A percentile compares a stretch with the other conserved stretches of the same genome.
Conservation (phyloP, 2,113 vertebrate species). For the Cygnus atratus region DNA sequence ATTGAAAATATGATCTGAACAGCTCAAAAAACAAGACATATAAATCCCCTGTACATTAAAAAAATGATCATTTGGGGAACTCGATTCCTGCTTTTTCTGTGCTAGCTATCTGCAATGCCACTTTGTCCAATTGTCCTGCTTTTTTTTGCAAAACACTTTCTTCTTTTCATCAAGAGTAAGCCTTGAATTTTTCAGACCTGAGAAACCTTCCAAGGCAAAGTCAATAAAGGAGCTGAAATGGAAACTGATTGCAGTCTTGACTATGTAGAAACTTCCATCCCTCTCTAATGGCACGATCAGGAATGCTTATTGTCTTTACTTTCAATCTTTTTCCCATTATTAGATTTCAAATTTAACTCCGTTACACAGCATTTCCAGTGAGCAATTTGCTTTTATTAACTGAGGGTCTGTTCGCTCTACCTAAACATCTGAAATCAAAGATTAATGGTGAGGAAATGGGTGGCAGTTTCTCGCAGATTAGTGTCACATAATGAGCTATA, state of each 20-base stretch:
- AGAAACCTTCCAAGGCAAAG: neutral
- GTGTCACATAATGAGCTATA: neutral
- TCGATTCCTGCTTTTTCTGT: neutral
- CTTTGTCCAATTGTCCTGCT: neutral
- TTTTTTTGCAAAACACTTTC: neutral
- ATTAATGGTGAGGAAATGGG: conserved; percentile 2
- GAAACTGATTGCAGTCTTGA: conserved; percentile 12
- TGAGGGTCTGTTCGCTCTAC: neutral
- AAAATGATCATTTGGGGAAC: neutral
- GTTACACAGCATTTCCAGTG: neutral
- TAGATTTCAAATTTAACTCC: neutral
- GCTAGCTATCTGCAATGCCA: neutral
- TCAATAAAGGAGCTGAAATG: neutral
- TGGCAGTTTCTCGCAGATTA: neutral
- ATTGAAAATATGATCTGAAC: neutral
- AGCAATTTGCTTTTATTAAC: conserved; percentile 19
- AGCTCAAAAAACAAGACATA: neutral
- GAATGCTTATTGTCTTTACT: conserved; percentile 20
- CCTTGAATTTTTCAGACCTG: neutral
- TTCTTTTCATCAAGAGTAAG: neutral
- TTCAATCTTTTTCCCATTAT: neutral
- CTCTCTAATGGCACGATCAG: neutral
- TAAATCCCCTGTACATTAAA: neutral
- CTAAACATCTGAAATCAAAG: conserved; percentile 13
- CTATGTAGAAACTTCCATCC: neutral